Evolutionary conservation across 2,797 vertebrate genomes (phyloP), one percentile per base, ranked within the genome.

Genomic region (Poecilia gillii): DNA sequence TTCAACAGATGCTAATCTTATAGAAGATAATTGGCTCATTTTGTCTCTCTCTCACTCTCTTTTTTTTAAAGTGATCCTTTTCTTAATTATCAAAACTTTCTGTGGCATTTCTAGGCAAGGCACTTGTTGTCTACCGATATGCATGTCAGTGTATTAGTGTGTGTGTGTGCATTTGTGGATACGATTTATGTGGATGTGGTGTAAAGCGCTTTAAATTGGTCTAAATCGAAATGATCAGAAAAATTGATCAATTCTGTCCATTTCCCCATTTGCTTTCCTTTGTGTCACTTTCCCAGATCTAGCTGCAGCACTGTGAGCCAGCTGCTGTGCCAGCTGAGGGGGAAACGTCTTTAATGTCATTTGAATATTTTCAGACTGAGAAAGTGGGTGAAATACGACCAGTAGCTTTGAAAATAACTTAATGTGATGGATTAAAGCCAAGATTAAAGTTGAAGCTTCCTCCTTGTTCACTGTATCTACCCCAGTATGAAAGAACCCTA

Each of bases 401-500:
- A 46, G 14, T 2, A 41, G 5, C 2, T 76, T 76, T 53, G 41
- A 6, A 55, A 46, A 57, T 28, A 4, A 16, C 31, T 20, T 2
- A 6, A 13, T 55, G 6, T 68, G 43, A 75, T 5, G 59, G 13
- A 45, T 47, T 53, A 23, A 51, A 51, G 20, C 49, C 20, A 51
- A 62, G 46, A 74, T 74, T 55, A 68, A 28, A 76, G 66, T 74
- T 2, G 39, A 23, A 82, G 12, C 33, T 78, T 47, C 12, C 18
- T 49, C 53, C 80, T 68, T 80, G 71, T 81, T 75, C 79, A n/a
- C 47, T 77, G 71, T 81, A 70, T 64, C 62, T 74, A 64, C 20
- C 78, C 84, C 78, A 88, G 82, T 75, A 89, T 87, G 77, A 88
- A 75, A 23, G 75, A 88, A 74, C 18, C 45, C n/a, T 51, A 36